Percentiles rank a stretch among this genome's conserved stretches.
These are phyloP conservation scores for Philaethria dido DNA, from an alignment of 2,888 invertebrate species.

Conservation along the genomic window DNA sequence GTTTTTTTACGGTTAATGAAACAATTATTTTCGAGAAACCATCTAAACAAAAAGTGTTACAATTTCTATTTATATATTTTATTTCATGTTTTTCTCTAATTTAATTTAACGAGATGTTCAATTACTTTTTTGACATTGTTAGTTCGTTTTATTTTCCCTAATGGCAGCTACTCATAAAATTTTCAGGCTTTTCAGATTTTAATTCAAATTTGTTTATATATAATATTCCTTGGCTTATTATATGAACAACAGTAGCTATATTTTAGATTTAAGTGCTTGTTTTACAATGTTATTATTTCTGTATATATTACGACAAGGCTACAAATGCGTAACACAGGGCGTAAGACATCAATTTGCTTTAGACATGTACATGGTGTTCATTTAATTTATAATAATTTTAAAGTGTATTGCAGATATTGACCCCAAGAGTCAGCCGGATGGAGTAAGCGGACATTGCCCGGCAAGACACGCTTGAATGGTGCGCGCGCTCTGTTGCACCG, in stretches of 20 bases:
- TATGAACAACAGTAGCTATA: too few species aligned
- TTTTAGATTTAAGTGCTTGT: too few species aligned
- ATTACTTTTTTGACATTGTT: slow-evolving; percentile 4
- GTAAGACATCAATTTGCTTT: background rate
- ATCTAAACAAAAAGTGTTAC: slow-evolving; percentile 20
- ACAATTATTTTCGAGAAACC: slow-evolving; percentile 36
- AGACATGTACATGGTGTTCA: background rate
- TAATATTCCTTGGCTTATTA: background rate
- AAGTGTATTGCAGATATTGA: slow-evolving; percentile 51
- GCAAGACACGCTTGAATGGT: slow-evolving; percentile 75
- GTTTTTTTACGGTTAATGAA: slow-evolving; percentile 31
- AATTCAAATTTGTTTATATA: background rate
- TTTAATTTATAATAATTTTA: slow-evolving; percentile 24
- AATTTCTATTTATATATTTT: slow-evolving; percentile 14
- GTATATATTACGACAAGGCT: background rate
- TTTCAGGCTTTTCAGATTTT: background rate
- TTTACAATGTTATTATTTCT: background rate
- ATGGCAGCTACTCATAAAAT: background rate
- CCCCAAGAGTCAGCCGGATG: slow-evolving; percentile 64
- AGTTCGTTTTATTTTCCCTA: background rate
- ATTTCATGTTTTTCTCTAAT: slow-evolving; percentile 4
- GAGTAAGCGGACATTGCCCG: slow-evolving; percentile 81
- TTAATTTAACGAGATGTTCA: slow-evolving; percentile 9
- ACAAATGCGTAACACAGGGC: too few species aligned
- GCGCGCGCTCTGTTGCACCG: slow-evolving; percentile 77